A percentile compares a stretch with the other conserved stretches of the same genome.
phyloP scores from a whole-genome alignment of 2,888 invertebrate species.

The Atrina japonica region DNA sequence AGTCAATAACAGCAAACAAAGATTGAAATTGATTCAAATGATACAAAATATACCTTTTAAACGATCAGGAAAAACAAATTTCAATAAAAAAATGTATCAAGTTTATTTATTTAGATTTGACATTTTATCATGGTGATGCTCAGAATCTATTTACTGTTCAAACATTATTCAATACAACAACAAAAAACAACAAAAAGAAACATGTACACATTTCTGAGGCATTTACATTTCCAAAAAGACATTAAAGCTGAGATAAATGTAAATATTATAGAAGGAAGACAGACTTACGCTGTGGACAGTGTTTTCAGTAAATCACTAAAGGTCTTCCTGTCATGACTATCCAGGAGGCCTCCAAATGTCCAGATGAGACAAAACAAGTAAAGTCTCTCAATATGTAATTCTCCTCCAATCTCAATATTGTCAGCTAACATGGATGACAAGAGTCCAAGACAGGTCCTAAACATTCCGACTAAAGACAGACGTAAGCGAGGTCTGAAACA shows the following conservation, averaged over 20 bases:
- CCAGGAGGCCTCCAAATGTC: constrained; percentile 79
- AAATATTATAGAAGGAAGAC: too few relatives aligned
- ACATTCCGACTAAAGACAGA: constrained; percentile 78
- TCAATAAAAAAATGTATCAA: too few relatives aligned
- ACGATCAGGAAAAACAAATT: too few relatives aligned
- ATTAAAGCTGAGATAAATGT: too few relatives aligned
- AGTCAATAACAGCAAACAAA: neutral
- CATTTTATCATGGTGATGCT: too few relatives aligned
- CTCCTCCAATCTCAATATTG: constrained; percentile 80
- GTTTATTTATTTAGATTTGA: too few relatives aligned
- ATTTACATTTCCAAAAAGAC: too few relatives aligned
- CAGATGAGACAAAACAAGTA: constrained; percentile 81
- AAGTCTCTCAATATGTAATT: constrained; percentile 79
- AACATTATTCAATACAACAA: too few relatives aligned
- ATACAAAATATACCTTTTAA: too few relatives aligned
- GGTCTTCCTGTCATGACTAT: constrained; percentile 73
- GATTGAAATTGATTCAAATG: neutral
- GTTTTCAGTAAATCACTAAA: constrained; percentile 79
- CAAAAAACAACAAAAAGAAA: too few relatives aligned
- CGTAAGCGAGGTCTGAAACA: constrained; percentile 70
- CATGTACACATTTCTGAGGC: too few relatives aligned
- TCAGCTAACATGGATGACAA: constrained; percentile 80
- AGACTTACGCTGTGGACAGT: constrained; percentile 78
- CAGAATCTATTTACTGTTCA: too few relatives aligned
- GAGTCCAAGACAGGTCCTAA: constrained; percentile 77